Evolutionary conservation across 2,797 vertebrate genomes (phyloP).

Genomic region (Thaleichthys pacificus): DNA sequence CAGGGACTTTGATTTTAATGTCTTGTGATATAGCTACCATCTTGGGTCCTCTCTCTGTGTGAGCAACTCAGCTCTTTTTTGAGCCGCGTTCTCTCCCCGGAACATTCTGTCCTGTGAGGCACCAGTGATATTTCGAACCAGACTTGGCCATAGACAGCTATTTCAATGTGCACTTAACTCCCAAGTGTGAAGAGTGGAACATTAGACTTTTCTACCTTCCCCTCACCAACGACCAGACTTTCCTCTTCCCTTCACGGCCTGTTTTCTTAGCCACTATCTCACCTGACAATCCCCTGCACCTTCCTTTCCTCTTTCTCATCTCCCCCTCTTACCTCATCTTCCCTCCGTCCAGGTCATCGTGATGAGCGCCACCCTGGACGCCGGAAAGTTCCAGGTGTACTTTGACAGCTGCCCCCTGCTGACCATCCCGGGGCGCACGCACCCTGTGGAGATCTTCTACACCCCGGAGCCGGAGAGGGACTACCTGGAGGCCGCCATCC

Average conservation of each 20-base stretch:
- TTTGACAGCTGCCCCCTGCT: slow-evolving; percentile 95
- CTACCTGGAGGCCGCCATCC: slow-evolving; percentile 95
- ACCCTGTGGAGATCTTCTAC: slow-evolving; percentile 98
- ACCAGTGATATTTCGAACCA: neutral
- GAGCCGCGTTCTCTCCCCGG: neutral
- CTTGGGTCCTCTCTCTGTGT: slow-evolving; percentile 23
- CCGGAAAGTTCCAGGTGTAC: slow-evolving; percentile 97
- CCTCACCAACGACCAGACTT: no score
- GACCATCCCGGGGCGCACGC: slow-evolving; percentile 93
- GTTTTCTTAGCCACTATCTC: no score
- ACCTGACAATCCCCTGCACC: no score
- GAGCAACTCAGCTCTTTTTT: slow-evolving; percentile 25
- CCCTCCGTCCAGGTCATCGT: slow-evolving; percentile 84
- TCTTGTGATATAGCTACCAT: slow-evolving; percentile 40
- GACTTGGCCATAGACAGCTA: neutral
- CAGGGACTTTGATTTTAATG: slow-evolving; percentile 44
- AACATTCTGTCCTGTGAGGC: neutral
- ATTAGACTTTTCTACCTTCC: no score
- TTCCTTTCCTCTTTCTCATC: no score
- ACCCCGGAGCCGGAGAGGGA: slow-evolving; percentile 94
- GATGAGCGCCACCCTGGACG: slow-evolving; percentile 96
- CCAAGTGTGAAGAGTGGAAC: neutral
- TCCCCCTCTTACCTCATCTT: neutral
- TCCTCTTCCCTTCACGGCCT: no score
- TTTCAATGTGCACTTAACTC: neutral